Evolutionary conservation across 1,140 invertebrate genomes (phyloP).

Genomic region (Chlorops oryzae): DNA sequence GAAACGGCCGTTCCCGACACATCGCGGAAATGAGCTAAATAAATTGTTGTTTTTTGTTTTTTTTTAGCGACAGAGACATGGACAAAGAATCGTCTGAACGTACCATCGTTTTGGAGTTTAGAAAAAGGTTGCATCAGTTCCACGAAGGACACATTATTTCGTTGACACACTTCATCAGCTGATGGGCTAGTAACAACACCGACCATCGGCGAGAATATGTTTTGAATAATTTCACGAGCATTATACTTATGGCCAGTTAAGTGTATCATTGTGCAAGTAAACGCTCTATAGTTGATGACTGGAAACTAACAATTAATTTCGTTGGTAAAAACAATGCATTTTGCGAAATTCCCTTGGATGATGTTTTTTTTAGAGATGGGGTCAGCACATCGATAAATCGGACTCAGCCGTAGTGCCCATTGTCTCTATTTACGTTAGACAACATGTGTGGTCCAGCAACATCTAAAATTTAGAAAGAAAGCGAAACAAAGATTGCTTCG

Average conservation of each 20-base stretch:
- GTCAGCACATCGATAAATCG: too few relatives aligned
- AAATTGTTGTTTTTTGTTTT: too few relatives aligned
- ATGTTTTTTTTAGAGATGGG: too few relatives aligned
- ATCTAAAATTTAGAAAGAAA: too few relatives aligned
- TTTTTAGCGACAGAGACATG: constrained; percentile 6
- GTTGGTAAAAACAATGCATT: too few relatives aligned
- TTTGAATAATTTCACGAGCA: constrained; percentile 80
- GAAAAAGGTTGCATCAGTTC: constrained; percentile 88
- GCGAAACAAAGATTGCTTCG: too few relatives aligned
- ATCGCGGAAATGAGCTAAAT: constrained; percentile 73
- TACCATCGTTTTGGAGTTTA: constrained; percentile 71
- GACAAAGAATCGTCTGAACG: too few relatives aligned
- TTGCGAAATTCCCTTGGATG: too few relatives aligned
- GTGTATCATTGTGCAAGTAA: constrained; percentile 44
- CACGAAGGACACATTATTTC: constrained; percentile 85
- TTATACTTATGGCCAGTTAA: constrained; percentile 49
- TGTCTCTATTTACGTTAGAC: too few relatives aligned
- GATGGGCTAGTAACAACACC: constrained; percentile 75
- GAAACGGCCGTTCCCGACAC: constrained; percentile 65
- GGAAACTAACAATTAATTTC: too few relatives aligned
- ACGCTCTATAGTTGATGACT: background rate
- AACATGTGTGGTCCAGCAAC: too few relatives aligned
- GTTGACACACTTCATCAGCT: constrained; percentile 77
- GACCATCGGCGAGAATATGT: constrained; percentile 81
- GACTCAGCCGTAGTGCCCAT: too few relatives aligned